Conservation (phyloP, 2,888 invertebrate species). For the Dynastes grantii region DNA sequence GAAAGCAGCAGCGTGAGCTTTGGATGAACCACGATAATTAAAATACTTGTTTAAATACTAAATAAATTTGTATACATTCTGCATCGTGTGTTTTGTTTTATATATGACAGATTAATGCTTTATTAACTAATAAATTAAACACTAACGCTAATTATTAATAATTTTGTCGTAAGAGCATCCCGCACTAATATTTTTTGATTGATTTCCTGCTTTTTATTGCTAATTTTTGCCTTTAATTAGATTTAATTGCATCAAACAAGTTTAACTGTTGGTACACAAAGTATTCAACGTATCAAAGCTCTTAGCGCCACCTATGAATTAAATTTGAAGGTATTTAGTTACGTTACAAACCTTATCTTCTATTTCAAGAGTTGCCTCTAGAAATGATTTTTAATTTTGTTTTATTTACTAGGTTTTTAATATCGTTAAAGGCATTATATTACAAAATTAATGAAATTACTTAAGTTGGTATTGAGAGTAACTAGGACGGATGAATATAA, state of each 20-base stretch:
- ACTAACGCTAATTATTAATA: constrained; percentile 13
- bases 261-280: too few relatives aligned
- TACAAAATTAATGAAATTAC: too few relatives aligned
- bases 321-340: background rate
- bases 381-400: too few relatives aligned
- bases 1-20: constrained; percentile 31
- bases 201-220: too few relatives aligned
- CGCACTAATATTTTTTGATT: background rate
- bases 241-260: background rate
- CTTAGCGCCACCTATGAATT: background rate
- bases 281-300: background rate
- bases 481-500: too few relatives aligned
- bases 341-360: background rate
- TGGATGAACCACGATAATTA: constrained; percentile 16
- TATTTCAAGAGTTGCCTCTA: background rate
- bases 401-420: too few relatives aligned
- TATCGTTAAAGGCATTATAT: too few relatives aligned
- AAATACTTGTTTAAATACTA: constrained; percentile 30
- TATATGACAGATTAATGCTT: background rate
- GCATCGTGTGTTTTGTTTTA: constrained; percentile 36
- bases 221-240: background rate
- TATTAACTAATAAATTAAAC: background rate
- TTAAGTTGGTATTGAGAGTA: too few relatives aligned
- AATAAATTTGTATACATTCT: constrained; percentile 25
- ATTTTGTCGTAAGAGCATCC: background rate